Base-by-base conservation (phyloP, 2,888 invertebrate species). In the Julus scanicus region DNA sequence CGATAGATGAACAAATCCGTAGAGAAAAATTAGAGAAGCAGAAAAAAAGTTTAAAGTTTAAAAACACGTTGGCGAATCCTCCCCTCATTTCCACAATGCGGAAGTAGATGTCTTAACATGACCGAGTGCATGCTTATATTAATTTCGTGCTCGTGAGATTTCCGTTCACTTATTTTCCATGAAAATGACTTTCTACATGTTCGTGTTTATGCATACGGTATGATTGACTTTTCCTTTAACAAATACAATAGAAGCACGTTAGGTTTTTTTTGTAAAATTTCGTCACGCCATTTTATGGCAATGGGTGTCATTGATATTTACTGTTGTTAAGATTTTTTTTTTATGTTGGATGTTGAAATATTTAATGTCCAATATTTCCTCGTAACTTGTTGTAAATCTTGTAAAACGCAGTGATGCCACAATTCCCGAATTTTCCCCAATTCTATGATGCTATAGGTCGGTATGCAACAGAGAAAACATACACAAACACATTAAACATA, bases 51-150 rank as follows among this genome's bases (percentile, higher is more conserved):
- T 49, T 49, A 13, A 49, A 49, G 13, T 11, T 13, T 49, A 11
- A 17, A 71, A 29, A 9, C 9, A 44, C 5, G 44, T 44, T 44
- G 44, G 44, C 8, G 0, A 8, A 20, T 6, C 71, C 20, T 2
- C 71, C 71, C 71, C 71, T 71, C 20, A 71, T 71, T 9, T 11
- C 71, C 20, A 20, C 71, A 71, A 71, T 71, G 71, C 71, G 71
- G 71, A 71, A 71, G 71, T 71, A 20, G 63, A 71, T 5, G 71
- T 71, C 71, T 71, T 71, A 20, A 71, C 71, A 20, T 71, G 71
- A 71, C 71, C 71, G 71, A 11, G 71, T 29, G 71, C n/a, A n/a
- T 71, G 20, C 71, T 20, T 48, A 48, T 71, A 71, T 71, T 71
- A 71, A 71, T 71, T 71, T 71, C 71, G 20, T 29, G 20, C 20